phyloP scores from a whole-genome alignment of 1,140 invertebrate genomes.

The Euwallacea fornicatus region DNA sequence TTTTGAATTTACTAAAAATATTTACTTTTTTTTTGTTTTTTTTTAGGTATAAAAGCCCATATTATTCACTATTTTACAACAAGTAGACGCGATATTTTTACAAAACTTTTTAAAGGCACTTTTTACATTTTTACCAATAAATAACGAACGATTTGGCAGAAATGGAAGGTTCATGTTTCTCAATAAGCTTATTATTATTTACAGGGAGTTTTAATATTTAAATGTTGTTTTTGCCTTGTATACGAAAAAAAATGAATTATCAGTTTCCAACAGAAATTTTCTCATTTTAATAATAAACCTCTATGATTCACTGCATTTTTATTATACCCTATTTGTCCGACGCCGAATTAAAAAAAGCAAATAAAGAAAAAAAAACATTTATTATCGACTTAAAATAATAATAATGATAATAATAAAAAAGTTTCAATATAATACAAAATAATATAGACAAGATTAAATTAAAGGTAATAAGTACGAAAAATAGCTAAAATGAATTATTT shows the following conservation, averaged over 20 bases:
- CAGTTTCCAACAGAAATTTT: too few species aligned
- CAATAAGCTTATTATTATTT: background rate
- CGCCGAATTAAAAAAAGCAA: constrained; percentile 30
- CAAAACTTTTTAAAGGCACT: constrained; percentile 50
- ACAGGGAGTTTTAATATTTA: too few species aligned
- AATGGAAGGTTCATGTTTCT: constrained; percentile 53
- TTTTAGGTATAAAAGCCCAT: constrained; percentile 6
- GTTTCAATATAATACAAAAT: constrained; percentile 21
- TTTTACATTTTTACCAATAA: constrained; percentile 49
- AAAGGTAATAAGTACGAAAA: constrained; percentile 25
- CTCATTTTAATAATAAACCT: too few species aligned
- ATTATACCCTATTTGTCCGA: constrained; percentile 52
- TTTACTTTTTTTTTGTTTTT: constrained; percentile 10
- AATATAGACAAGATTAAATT: constrained; percentile 24
- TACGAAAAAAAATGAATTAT: too few species aligned
- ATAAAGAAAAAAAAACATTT: constrained; percentile 35
- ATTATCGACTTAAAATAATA: constrained; percentile 28
- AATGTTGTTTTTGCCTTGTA: too few species aligned
- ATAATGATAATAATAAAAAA: constrained; percentile 22
- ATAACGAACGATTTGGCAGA: constrained; percentile 46
- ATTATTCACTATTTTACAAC: constrained; percentile 6
- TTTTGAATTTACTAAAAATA: background rate
- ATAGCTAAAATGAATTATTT: constrained; percentile 31
- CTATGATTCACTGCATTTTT: background rate
- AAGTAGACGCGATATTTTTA: constrained; percentile 25